Evolutionary conservation across 2,797 vertebrate species (phyloP), one percentile per base, ranked within the genome.

Genomic region (Orientallactaga sibirica): DNA sequence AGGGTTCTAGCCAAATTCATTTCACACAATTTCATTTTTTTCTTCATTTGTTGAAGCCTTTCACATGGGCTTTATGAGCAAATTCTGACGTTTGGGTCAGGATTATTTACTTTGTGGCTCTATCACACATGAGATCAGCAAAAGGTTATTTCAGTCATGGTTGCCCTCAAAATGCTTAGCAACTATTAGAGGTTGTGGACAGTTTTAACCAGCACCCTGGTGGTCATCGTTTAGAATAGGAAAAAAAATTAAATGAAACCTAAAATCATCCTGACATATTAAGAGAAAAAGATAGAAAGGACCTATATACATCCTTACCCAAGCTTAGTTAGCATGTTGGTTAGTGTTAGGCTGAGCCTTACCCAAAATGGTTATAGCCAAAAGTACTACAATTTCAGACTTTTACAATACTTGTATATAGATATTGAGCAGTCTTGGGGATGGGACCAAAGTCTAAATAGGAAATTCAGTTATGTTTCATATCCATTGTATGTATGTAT

Each of bases 1-100:
- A 37, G n/a, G 58, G 3, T 18, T 6, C n/a, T 5, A 88, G 58
- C 86, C 33, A 20, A 37, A 80, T 86, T 88, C 79, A 48, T 41
- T 58, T 78, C 71, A n/a, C 12, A 7, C 18, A 64, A 58, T 76
- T 62, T 37, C n/a, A 12, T 74, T 83, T 41, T 19, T 78, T 84
- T 78, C 43, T 22, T 70, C 84, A 74, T 33, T 76, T 68, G 6
- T 48, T 64, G 64, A 89, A 33, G 16, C 27, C 27, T 91, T 94
- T 78, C 55, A 9, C 1, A 0, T 52, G 33, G 18, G 1, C n/a
- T 81, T 41, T 55, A 11, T 20, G 43, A 70, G 27, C 61, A 9
- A 52, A 48, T 52, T 81, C 78, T 74, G 22, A 37, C 37, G 64
- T 73, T 29, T 33, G 58, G 33, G 48, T 73, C 74, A 22, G 12